Base-by-base conservation (phyloP, 2,888 invertebrate genomes). In the Habroteleia sp. region DNA sequence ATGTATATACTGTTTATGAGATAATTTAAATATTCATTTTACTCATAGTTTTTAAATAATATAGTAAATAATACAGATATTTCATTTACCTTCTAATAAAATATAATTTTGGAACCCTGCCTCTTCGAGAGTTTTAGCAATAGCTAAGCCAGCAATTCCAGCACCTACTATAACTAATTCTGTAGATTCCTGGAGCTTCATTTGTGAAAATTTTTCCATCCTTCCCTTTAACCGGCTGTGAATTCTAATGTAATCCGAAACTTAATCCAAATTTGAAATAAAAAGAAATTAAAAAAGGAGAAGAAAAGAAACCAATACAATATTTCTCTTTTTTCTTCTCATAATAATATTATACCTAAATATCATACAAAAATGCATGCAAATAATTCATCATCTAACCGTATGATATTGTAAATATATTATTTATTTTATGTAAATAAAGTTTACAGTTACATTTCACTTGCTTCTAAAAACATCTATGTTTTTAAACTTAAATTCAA, bases 111-210 rank as follows among this genome's bases (percentile, higher is more conserved):
- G 79, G 60, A 90, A 87, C 39, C 90, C 89, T 35, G 86, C 82
- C 65, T 90, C 81, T 10, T 88, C 79, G 0, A 93, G 84, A 5
- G 89, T 89, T 66, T 87, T 87, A 0, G 92, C 92, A 16, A 92
- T 92, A 37, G 90, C 91, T 60, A 93, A 85, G 25, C 92, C 92
- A 10, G 91, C 91, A 76, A 92, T 90, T 11, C 92, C 93, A 41
- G 91, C 92, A 5, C 93, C 93, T 37, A 93, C 81, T 68, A 93
- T 91, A 1, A 90, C 88, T 16, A 92, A 87, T 74, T 86, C 81
- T 25, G 84, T 82, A 72, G 69, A 80, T 58, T 81, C 79, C 8
- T 37, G 33, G 6, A 69, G 29, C 17, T 11, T 29, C 6, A 52
- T 17, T 11, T 44, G 23, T 5, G 52, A 13, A 37, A 62, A 54